These are phyloP conservation scores for Telmatherina bonti DNA, from an alignment of 2,797 vertebrate species.

Conservation along the genomic window DNA sequence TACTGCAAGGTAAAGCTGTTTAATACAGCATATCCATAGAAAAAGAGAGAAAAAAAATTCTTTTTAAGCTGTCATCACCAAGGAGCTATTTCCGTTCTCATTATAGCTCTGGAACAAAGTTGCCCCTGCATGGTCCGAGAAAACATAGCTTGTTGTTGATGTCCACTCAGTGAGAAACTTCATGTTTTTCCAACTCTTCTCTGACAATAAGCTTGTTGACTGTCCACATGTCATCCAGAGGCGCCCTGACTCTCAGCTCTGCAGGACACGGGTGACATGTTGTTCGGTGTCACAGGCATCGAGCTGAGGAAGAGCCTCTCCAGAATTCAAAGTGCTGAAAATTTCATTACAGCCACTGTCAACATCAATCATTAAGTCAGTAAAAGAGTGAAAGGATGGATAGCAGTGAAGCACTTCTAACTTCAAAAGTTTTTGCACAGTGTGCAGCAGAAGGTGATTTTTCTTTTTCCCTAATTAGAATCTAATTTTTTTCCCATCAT, in stretches of 20 bases:
- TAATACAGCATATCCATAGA: too few relatives aligned
- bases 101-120: slow-evolving; percentile 20
- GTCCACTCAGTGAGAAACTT: slow-evolving; percentile 37
- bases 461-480: not conserved
- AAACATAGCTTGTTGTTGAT: slow-evolving; percentile 28
- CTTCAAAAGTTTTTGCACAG: not conserved
- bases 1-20: too few relatives aligned
- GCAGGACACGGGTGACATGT: slow-evolving; percentile 31
- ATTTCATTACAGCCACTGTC: slow-evolving; percentile 25
- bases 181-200: slow-evolving; percentile 38
- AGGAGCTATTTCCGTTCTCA: slow-evolving; percentile 26
- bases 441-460: not conserved
- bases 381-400: not conserved
- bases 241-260: slow-evolving; percentile 36
- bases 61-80: too few relatives aligned
- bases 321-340: slow-evolving; percentile 21
- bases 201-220: slow-evolving; percentile 59
- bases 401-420: not conserved
- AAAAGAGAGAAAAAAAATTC: too few relatives aligned
- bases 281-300: slow-evolving; percentile 17
- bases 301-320: slow-evolving; percentile 47
- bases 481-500: slow-evolving; percentile 3
- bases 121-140: not conserved
- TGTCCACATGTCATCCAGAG: slow-evolving; percentile 48
- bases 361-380: slow-evolving; percentile 7